Evolutionary conservation across 2,888 invertebrate species (phyloP).

Genomic region (Eupithecia exiguata): DNA sequence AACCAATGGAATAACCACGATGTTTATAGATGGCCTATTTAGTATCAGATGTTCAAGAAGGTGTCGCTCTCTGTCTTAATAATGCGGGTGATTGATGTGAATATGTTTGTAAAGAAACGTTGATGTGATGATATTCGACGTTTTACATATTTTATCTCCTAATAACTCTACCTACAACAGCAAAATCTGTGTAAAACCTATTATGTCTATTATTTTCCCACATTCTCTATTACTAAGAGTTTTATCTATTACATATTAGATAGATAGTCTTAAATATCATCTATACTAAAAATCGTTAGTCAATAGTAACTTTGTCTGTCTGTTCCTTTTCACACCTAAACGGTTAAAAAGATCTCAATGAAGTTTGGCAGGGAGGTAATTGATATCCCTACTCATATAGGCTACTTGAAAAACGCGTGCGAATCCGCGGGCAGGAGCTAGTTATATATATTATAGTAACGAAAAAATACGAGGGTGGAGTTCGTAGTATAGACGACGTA

Average conservation of each 20-base stretch:
- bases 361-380: too few relatives aligned
- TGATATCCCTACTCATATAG: too few relatives aligned
- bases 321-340: too few relatives aligned
- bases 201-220: neutral
- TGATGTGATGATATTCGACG: constrained; percentile 13
- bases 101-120: constrained; percentile 40
- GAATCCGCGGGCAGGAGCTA: too few relatives aligned
- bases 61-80: constrained; percentile 26
- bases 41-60: constrained; percentile 26
- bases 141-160: constrained; percentile 1
- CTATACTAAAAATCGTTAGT: too few relatives aligned
- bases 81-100: constrained; percentile 34
- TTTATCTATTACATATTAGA: neutral
- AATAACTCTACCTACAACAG: neutral
- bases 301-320: too few relatives aligned
- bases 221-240: neutral
- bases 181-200: neutral
- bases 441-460: neutral
- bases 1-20: constrained; percentile 26
- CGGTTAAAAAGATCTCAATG: too few relatives aligned
- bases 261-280: neutral
- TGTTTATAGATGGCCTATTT: constrained; percentile 34
- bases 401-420: too few relatives aligned
- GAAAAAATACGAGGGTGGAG: neutral
- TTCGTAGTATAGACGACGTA: too few relatives aligned